A percentile compares a stretch with the other conserved stretches of the same genome.
Conservation (phyloP, 2,113 vertebrate genomes). For the Rattus rattus region DNA sequence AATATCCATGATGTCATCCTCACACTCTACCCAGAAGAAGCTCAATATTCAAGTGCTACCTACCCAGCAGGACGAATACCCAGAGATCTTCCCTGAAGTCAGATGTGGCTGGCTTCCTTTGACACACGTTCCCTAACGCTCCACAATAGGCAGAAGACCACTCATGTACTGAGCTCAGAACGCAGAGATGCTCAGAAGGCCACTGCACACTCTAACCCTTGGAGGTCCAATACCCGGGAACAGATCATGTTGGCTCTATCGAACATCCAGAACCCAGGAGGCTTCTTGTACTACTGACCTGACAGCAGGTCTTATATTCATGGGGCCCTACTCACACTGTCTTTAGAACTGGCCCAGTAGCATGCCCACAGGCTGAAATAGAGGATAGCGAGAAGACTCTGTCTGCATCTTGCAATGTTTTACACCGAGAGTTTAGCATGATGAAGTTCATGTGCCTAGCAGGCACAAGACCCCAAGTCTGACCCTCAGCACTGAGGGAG, state of each 20-base stretch:
- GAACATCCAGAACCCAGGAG: not conserved
- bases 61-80: not conserved
- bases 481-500: not conserved
- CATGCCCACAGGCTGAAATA: not conserved
- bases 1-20: not conserved
- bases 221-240: not conserved
- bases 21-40: not conserved
- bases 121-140: not conserved
- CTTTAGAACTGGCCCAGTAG: not conserved
- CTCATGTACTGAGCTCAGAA: not conserved
- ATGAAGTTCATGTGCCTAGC: not conserved
- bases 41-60: not conserved
- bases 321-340: not conserved
- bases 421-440: not conserved
- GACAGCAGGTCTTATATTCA: not conserved
- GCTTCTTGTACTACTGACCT: not conserved
- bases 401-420: not conserved
- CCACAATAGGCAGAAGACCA: not conserved
- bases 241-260: not conserved
- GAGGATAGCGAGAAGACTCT: not conserved
- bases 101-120: not conserved
- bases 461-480: not conserved
- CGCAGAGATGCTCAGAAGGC: not conserved
- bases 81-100: not conserved
- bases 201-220: not conserved